These are phyloP conservation scores for Eulemur macaco DNA, from an alignment of 2,113 vertebrate genomes.

Conservation along the genomic window DNA sequence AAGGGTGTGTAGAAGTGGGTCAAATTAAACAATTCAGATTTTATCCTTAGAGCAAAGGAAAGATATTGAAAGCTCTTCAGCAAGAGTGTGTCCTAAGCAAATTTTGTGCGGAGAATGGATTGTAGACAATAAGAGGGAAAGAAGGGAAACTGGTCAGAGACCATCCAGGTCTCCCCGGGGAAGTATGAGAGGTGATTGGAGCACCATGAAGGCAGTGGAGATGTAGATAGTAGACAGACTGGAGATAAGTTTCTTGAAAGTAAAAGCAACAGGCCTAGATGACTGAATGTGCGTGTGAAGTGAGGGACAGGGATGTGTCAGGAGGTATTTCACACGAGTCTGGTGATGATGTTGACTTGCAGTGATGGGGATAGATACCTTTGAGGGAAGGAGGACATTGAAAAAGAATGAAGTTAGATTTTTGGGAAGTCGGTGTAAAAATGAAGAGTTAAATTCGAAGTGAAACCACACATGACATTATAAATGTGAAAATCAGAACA, in stretches of 20 bases:
- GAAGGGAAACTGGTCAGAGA: neutral
- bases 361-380: no score
- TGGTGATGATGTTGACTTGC: neutral
- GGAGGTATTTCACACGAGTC: neutral
- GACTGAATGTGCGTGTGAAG: neutral
- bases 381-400: neutral
- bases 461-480: neutral
- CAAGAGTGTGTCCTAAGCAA: neutral
- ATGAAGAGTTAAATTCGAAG: neutral
- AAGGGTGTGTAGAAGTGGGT: neutral
- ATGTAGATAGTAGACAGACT: neutral
- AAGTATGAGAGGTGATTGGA: rapidly evolving
- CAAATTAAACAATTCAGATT: neutral
- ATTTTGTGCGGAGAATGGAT: neutral
- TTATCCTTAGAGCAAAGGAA: neutral
- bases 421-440: neutral
- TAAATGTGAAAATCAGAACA: neutral
- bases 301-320: neutral
- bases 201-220: neutral
- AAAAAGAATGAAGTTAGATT: neutral
- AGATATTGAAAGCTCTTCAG: neutral
- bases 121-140: neutral
- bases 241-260: neutral
- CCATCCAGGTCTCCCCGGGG: no score
- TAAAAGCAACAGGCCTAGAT: neutral